Conservation (phyloP, 2,113 vertebrate genomes). For the Meriones unguiculatus region DNA sequence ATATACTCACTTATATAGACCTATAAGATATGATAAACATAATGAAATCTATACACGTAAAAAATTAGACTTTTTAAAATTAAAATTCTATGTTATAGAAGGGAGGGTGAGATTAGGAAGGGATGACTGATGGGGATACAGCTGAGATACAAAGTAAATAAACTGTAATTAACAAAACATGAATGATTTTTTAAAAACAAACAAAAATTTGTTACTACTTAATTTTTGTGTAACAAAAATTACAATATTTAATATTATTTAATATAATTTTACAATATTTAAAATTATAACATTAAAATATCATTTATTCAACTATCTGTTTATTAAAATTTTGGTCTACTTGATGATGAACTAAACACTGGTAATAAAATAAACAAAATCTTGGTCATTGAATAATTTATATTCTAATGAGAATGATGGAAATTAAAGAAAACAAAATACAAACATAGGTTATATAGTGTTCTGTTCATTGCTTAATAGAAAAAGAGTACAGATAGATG, state of each 20-base stretch:
- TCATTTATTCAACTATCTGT: not conserved
- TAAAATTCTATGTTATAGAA: not conserved
- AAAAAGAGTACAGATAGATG: not conserved
- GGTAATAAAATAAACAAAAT: not conserved
- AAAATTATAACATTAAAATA: not conserved
- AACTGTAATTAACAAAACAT: too few relatives aligned
- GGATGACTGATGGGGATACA: too few relatives aligned
- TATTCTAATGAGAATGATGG: not conserved
- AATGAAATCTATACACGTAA: too few relatives aligned
- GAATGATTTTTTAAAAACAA: too few relatives aligned
- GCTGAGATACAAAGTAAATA: too few relatives aligned
- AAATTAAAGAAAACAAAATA: not conserved
- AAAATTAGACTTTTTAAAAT: not conserved
- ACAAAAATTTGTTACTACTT: too few relatives aligned
- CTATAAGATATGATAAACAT: too few relatives aligned
- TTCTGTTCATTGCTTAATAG: not conserved
- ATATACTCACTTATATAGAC: too few relatives aligned
- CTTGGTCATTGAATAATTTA: not conserved
- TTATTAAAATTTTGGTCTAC: not conserved
- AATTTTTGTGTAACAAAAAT: not conserved
- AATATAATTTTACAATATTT: not conserved
- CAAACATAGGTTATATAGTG: not conserved
- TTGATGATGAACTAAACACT: not conserved
- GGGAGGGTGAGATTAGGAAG: too few relatives aligned
- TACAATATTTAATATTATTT: not conserved